Conservation (phyloP, 2,113 vertebrate species). For the Brachirus orientalis region DNA sequence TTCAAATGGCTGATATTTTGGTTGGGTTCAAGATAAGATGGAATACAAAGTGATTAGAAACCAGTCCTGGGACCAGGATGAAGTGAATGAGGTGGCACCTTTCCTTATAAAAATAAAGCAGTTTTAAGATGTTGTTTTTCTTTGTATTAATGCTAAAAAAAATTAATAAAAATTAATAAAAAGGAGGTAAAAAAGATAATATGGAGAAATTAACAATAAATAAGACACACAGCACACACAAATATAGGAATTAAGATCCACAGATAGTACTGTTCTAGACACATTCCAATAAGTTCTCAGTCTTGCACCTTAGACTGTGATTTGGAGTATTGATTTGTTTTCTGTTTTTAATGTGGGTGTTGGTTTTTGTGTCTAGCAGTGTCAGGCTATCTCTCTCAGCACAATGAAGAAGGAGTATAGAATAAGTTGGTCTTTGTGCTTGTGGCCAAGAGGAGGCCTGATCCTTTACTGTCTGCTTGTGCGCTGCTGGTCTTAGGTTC, state of each 20-base stretch:
- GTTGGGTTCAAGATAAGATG: no score
- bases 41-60: no score
- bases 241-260: neutral
- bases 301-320: neutral
- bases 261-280: constrained; percentile 1
- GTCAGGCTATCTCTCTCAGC: constrained; percentile 1
- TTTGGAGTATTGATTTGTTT: constrained; percentile 14
- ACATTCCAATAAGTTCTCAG: constrained; percentile 10
- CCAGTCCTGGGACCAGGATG: no score
- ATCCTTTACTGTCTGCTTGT: constrained; percentile 18
- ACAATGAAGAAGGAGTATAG: neutral
- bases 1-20: no score
- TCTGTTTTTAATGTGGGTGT: neutral
- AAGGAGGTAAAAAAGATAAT: no score
- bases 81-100: no score
- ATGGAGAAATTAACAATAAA: no score
- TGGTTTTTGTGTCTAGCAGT: constrained; percentile 23
- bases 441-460: constrained; percentile 11
- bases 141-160: no score
- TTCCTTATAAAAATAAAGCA: no score
- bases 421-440: constrained; percentile 58
- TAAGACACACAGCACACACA: neutral
- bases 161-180: no score
- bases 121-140: no score
- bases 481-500: constrained; percentile 29